Conservation (phyloP, 1,140 invertebrate genomes). For the Brachionus rubens region DNA sequence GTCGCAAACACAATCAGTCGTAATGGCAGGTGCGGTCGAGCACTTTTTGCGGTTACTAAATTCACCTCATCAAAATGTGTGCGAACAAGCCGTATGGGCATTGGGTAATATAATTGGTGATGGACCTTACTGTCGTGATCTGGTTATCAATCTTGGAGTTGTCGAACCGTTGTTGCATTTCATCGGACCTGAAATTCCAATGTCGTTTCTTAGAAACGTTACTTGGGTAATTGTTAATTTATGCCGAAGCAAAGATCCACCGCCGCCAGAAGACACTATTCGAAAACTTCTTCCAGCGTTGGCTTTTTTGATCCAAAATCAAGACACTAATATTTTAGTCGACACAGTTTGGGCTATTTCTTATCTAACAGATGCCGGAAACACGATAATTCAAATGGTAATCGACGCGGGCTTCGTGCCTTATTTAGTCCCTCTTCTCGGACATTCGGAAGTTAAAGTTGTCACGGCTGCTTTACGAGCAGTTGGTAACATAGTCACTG, state of each 20-base stretch:
- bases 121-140: conserved; percentile 81
- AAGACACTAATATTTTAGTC: conserved; percentile 90
- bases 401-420: conserved; percentile 93
- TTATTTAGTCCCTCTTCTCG: conserved; percentile 85
- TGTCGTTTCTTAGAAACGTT: conserved; percentile 88
- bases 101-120: conserved; percentile 95
- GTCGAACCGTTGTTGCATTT: conserved; percentile 82
- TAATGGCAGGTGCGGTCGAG: conserved; percentile 79
- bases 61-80: conserved; percentile 92
- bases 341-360: conserved; percentile 99
- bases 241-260: conserved; percentile 83
- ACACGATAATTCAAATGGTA: conserved; percentile 97
- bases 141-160: conserved; percentile 83
- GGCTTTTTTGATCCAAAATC: conserved; percentile 86
- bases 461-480: conserved; percentile 74
- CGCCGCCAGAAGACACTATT: conserved; percentile 68
- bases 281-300: conserved; percentile 89
- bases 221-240: conserved; percentile 97
- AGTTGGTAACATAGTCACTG: conserved; percentile 97
- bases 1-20: conserved; percentile 67
- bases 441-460: conserved; percentile 91
- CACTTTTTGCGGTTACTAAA: conserved; percentile 82
- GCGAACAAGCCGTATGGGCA: conserved; percentile 98
- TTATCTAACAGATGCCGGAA: conserved; percentile 95
- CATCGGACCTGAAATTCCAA: conserved; percentile 86